Conservation (phyloP, 2,888 invertebrate genomes). For the Apamea epomidion region DNA sequence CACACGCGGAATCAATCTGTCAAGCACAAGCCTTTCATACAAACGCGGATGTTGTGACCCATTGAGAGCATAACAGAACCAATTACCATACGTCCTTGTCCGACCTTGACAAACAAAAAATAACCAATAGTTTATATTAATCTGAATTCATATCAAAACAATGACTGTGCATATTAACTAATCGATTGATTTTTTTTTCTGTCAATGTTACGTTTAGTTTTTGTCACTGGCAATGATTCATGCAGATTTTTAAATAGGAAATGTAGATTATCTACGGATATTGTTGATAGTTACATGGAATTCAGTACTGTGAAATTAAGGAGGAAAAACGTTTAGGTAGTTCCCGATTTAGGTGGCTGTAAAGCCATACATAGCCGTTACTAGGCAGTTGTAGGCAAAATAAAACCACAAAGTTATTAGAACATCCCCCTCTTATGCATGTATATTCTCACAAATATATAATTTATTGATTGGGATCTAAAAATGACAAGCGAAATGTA, state of each 20-base stretch:
- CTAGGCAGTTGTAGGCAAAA: background rate
- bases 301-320: slow-evolving; percentile 30
- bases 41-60: slow-evolving; percentile 41
- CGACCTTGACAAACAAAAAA: slow-evolving; percentile 50
- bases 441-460: too few species aligned
- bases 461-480: too few species aligned
- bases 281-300: slow-evolving; percentile 26
- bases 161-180: slow-evolving; percentile 41
- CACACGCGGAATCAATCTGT: slow-evolving; percentile 13
- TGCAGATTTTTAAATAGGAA: slow-evolving; percentile 31
- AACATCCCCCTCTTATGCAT: background rate
- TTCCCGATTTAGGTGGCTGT: background rate
- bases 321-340: slow-evolving; percentile 14
- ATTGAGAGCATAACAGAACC: slow-evolving; percentile 23
- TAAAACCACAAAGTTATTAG: background rate
- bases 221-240: slow-evolving; percentile 32
- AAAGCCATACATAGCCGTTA: background rate
- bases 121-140: slow-evolving; percentile 15
- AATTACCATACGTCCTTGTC: slow-evolving; percentile 60
- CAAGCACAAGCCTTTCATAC: background rate
- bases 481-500: too few species aligned
- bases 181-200: slow-evolving; percentile 34
- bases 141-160: slow-evolving; percentile 52
- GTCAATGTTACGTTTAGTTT: slow-evolving; percentile 14
- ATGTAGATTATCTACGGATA: slow-evolving; percentile 35